phyloP scores from a whole-genome alignment of 2,888 invertebrate genomes.

The Choreutis nemorana region DNA sequence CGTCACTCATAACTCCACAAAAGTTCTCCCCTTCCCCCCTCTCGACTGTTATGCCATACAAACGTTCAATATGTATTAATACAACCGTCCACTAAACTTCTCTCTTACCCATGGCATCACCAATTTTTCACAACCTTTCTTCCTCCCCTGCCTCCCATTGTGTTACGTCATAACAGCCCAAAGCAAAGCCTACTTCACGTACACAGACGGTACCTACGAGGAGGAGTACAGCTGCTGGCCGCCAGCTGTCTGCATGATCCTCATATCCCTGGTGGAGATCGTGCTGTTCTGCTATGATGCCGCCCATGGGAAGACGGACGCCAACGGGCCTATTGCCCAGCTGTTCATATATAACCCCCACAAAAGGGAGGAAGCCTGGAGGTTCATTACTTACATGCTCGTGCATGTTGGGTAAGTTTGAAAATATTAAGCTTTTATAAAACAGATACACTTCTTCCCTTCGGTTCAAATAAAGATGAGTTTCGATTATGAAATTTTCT shows the following conservation, averaged over 20 bases:
- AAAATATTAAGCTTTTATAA: slow-evolving; percentile 5
- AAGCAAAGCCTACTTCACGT: slow-evolving; percentile 45
- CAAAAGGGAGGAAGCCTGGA: slow-evolving; percentile 88
- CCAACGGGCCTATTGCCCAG: slow-evolving; percentile 80
- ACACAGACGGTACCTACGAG: slow-evolving; percentile 81
- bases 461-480: slow-evolving; percentile 1
- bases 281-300: slow-evolving; percentile 70
- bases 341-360: slow-evolving; percentile 89
- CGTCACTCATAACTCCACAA: too few species aligned
- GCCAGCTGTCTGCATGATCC: slow-evolving; percentile 90
- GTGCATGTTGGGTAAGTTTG: slow-evolving; percentile 89
- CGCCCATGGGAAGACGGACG: slow-evolving; percentile 42
- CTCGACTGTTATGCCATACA: too few species aligned
- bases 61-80: too few species aligned
- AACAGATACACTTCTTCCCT: slow-evolving; percentile 11
- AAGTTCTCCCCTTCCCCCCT: too few species aligned
- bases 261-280: slow-evolving; percentile 89
- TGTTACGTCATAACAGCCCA: slow-evolving; percentile 34
- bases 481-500: too few species aligned
- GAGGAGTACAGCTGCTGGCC: slow-evolving; percentile 94
- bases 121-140: slow-evolving; percentile 1
- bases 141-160: slow-evolving; percentile 17
- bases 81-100: not conserved
- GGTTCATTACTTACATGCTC: slow-evolving; percentile 95
- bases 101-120: too few species aligned